These are phyloP conservation scores for Rousettus leschenaultii DNA, from an alignment of 2,113 vertebrate species.

Conservation along the genomic window DNA sequence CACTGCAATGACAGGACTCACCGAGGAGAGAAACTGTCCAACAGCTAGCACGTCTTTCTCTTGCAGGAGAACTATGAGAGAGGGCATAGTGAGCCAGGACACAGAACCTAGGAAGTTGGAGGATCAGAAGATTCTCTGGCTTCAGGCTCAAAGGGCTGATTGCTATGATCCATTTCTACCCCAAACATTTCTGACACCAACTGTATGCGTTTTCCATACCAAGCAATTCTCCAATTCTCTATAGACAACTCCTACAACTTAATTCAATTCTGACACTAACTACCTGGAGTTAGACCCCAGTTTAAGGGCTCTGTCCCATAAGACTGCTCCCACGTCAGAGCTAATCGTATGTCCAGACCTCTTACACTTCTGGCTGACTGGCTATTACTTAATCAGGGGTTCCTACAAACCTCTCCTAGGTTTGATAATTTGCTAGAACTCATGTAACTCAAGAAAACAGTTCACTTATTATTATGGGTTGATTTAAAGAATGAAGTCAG, in stretches of 20 bases:
- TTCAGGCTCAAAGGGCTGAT: background rate
- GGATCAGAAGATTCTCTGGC: background rate
- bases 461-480: background rate
- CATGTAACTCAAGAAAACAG: background rate
- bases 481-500: background rate
- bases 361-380: background rate
- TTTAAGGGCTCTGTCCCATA: background rate
- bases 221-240: background rate
- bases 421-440: background rate
- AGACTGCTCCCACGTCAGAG: background rate
- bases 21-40: background rate
- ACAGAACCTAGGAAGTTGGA: background rate
- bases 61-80: background rate
- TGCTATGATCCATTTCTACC: background rate
- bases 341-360: background rate
- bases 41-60: background rate
- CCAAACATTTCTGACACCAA: background rate
- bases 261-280: background rate
- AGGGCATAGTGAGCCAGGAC: background rate
- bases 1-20: background rate
- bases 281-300: background rate
- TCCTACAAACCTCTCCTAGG: background rate
- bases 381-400: background rate
- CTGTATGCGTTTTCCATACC: background rate
- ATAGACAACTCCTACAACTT: background rate